phyloP scores from a whole-genome alignment of 2,888 invertebrate genomes.

The Oegoconia quadripuncta region DNA sequence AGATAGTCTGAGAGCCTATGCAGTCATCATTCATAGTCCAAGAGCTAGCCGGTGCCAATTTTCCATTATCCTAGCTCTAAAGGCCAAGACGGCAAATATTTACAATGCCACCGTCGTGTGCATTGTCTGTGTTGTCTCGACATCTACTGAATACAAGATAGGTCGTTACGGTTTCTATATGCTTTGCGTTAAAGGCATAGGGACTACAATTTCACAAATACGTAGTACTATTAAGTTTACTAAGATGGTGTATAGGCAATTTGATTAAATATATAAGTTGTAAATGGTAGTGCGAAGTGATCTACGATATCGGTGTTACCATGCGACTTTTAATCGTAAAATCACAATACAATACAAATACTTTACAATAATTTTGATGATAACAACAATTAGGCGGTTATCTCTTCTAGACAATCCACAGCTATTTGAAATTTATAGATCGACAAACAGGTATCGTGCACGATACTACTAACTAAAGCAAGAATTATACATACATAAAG shows the following conservation, averaged over 20 bases:
- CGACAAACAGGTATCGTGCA: no score
- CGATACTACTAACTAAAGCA: no score
- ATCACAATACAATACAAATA: not conserved
- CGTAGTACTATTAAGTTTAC: not conserved
- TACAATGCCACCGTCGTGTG: constrained; percentile 39
- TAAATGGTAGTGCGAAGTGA: constrained; percentile 4
- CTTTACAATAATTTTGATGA: no score
- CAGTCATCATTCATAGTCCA: constrained; percentile 51
- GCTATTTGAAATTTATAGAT: no score
- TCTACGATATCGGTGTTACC: not conserved
- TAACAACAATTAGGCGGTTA: no score
- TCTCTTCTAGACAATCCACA: no score
- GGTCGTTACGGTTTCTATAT: constrained; percentile 23
- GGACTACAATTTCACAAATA: constrained; percentile 25
- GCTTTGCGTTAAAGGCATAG: constrained; percentile 26
- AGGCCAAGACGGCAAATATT: constrained; percentile 51
- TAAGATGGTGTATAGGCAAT: not conserved
- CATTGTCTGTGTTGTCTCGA: constrained; percentile 46
- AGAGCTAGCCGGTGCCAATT: constrained; percentile 53
- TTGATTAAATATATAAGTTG: not conserved
- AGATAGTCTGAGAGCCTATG: constrained; percentile 28
- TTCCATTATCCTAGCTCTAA: constrained; percentile 52
- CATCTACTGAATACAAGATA: constrained; percentile 43
- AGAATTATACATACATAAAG: no score
- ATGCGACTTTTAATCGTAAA: not conserved